A percentile compares a stretch with the other conserved stretches of the same genome.
Conservation (phyloP, 2,888 invertebrate species). For the Hyposoter dolosus region DNA sequence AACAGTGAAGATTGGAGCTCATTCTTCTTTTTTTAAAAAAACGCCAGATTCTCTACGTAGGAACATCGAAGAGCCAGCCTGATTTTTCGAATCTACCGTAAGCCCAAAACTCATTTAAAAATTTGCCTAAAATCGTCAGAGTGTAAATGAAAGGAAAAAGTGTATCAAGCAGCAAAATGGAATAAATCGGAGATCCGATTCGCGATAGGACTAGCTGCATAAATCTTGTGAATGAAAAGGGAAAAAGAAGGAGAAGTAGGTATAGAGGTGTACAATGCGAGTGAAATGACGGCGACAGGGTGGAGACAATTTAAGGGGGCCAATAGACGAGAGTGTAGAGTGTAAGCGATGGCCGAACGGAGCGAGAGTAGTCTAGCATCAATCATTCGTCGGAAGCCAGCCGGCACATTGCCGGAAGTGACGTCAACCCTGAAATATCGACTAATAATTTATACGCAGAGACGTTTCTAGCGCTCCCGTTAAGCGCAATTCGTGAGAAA, state of each 20-base stretch:
- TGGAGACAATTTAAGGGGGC: slow-evolving; percentile 37
- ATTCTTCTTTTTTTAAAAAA: too few relatives aligned
- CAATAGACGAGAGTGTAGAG: slow-evolving; percentile 55
- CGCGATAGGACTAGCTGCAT: not conserved
- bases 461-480: slow-evolving; percentile 78
- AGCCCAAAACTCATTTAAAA: too few relatives aligned
- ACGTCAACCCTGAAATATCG: slow-evolving; percentile 84
- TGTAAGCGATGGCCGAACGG: slow-evolving; percentile 65
- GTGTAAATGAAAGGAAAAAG: not conserved
- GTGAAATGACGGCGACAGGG: slow-evolving; percentile 29
- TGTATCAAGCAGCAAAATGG: not conserved
- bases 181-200: slow-evolving; percentile 10
- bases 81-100: too few relatives aligned
- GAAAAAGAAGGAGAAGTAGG: slow-evolving; percentile 1
- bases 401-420: slow-evolving; percentile 84
- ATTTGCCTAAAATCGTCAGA: too few relatives aligned
- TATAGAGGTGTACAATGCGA: slow-evolving; percentile 33
- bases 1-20: too few relatives aligned
- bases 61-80: too few relatives aligned
- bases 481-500: slow-evolving; percentile 59
- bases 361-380: slow-evolving; percentile 74
- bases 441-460: slow-evolving; percentile 84
- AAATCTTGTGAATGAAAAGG: slow-evolving; percentile 25
- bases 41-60: too few relatives aligned
- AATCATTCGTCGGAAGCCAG: slow-evolving; percentile 82